Percentiles rank a stretch among this genome's conserved stretches.
phyloP scores from a whole-genome alignment of 1,140 invertebrate genomes.

The Zaprionus ornatus region DNA sequence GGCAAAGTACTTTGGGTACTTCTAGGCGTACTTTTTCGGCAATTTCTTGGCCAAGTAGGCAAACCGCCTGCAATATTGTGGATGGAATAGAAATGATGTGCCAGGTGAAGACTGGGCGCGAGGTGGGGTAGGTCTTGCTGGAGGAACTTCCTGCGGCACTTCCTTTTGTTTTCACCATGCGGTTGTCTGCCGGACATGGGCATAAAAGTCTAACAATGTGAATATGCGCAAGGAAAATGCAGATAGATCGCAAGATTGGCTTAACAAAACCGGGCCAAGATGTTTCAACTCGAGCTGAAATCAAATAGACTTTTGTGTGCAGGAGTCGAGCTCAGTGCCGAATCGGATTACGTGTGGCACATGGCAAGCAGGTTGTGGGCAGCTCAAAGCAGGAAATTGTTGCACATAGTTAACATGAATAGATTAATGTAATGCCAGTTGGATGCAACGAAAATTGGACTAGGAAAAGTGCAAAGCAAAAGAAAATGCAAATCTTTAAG shows the following conservation, averaged over 20 bases:
- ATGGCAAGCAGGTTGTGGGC: not conserved
- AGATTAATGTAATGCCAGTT: constrained; percentile 8
- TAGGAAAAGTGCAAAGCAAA: not conserved
- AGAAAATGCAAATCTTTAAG: not conserved
- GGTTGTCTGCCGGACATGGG: constrained; percentile 49
- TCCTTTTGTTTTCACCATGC: constrained; percentile 45
- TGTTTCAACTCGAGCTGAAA: constrained; percentile 17
- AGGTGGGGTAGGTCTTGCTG: not conserved
- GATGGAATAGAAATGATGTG: constrained; percentile 4
- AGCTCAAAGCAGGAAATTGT: constrained; percentile 21
- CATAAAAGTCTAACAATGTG: constrained; percentile 53
- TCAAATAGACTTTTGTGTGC: not conserved
- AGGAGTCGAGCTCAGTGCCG: not conserved
- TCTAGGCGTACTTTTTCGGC: constrained; percentile 27
- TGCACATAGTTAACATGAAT: constrained; percentile 40
- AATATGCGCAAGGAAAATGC: constrained; percentile 38
- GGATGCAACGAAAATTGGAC: not conserved
- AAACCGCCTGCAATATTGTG: constrained; percentile 19
- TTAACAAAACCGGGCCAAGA: constrained; percentile 4
- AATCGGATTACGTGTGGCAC: constrained; percentile 24
- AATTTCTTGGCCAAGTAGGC: constrained; percentile 34
- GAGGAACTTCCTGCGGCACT: constrained; percentile 39
- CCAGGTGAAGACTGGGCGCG: not conserved
- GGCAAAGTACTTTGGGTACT: constrained; percentile 20
- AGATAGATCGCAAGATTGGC: constrained; percentile 49